A percentile compares a stretch with the other conserved stretches of the same genome.
These are phyloP conservation scores for Dolomedes plantarius DNA, from an alignment of 2,888 invertebrate genomes.

Conservation along the genomic window DNA sequence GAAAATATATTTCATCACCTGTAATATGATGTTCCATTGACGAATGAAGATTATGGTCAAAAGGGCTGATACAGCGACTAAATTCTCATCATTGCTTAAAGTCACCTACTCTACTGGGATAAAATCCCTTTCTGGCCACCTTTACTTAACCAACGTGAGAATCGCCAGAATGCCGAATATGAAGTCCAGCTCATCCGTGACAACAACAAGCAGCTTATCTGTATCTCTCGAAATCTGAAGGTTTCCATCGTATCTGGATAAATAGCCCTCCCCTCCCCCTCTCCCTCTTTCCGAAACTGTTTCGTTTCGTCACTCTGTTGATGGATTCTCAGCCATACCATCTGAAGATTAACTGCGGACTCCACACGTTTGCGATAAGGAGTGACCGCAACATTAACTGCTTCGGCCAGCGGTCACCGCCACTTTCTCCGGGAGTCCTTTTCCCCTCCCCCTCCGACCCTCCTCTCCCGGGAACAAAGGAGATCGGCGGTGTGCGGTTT, in stretches of 20 bases:
- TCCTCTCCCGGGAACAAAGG: background rate
- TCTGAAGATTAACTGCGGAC: background rate
- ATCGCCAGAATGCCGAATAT: background rate
- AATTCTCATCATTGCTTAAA: too few relatives aligned
- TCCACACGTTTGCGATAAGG: background rate
- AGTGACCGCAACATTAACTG: conserved; percentile 5
- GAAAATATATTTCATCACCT: too few relatives aligned
- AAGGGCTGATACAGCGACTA: too few relatives aligned
- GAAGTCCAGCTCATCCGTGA: background rate
- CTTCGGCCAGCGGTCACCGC: background rate
- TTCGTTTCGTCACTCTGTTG: background rate
- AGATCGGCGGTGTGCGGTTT: background rate
- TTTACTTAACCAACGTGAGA: too few relatives aligned
- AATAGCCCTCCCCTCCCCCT: background rate
- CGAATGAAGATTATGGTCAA: too few relatives aligned
- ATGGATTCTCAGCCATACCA: background rate
- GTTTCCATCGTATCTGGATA: background rate
- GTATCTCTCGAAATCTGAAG: background rate
- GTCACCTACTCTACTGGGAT: too few relatives aligned
- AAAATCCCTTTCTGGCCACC: too few relatives aligned
- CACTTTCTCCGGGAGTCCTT: background rate
- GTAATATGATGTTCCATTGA: too few relatives aligned
- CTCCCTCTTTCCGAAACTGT: background rate
- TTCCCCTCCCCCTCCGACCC: background rate
- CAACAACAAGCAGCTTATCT: background rate